phyloP scores from a whole-genome alignment of 2,113 vertebrate species.

The Cricetomys ansorgei region DNA sequence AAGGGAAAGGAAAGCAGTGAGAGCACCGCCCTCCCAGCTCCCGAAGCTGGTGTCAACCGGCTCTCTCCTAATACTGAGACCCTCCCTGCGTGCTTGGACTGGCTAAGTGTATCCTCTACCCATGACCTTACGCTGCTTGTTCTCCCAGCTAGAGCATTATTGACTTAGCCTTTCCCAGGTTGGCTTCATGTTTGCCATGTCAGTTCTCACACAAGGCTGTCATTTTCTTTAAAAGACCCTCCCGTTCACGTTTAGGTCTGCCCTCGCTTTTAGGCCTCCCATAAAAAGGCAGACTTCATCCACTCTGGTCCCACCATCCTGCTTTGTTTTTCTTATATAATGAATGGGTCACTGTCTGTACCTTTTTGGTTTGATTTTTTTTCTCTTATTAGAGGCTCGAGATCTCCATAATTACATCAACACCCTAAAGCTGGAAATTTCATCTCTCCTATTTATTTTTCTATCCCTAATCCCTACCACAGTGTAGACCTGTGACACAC shows the following conservation, averaged over 20 bases:
- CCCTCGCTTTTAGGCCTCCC: neutral
- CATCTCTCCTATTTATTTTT: slow-evolving; percentile 5
- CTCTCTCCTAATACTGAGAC: neutral
- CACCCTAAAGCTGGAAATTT: neutral
- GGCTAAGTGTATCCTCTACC: neutral
- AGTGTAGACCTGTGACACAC: neutral
- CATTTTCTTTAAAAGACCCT: neutral
- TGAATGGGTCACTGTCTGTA: neutral
- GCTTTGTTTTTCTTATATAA: neutral
- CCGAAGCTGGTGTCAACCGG: neutral
- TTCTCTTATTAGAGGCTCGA: neutral
- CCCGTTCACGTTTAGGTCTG: neutral
- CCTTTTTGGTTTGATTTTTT: neutral
- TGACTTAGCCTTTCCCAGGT: neutral
- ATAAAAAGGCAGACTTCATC: neutral
- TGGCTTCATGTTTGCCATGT: neutral
- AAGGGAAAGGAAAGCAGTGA: neutral
- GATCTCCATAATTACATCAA: slow-evolving; percentile 1
- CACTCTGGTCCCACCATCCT: neutral
- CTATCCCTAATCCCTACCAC: slow-evolving; percentile 4
- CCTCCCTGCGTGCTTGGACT: neutral
- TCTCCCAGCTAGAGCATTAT: neutral
- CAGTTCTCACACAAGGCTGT: neutral
- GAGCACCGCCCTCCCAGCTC: neutral
- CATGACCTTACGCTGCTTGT: neutral